phyloP scores from a whole-genome alignment of 1,140 invertebrate species.

The Drosophila parabipectinata region DNA sequence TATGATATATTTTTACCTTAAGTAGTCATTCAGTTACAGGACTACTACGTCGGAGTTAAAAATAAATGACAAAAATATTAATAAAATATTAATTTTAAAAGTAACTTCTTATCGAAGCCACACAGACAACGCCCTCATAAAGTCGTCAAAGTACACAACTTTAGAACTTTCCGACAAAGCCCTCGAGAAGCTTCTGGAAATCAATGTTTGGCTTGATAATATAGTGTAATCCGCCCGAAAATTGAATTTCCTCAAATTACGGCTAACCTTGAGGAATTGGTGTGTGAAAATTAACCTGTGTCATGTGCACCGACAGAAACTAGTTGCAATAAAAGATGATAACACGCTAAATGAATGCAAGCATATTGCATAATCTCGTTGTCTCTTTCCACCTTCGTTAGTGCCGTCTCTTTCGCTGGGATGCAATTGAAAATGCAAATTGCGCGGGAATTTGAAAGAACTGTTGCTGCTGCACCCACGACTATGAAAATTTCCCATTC shows the following conservation, averaged over 20 bases:
- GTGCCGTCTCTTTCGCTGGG: conserved; percentile 14
- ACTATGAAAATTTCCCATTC: conserved; percentile 36
- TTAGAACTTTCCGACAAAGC: background rate
- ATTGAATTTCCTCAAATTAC: conserved; percentile 41
- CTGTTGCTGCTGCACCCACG: conserved; percentile 65
- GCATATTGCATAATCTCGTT: conserved; percentile 68
- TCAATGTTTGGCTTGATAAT: background rate
- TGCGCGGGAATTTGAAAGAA: conserved; percentile 49
- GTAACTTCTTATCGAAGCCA: background rate
- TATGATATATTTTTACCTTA: background rate
- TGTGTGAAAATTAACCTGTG: conserved; percentile 78
- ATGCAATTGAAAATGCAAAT: conserved; percentile 70
- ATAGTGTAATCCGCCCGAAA: conserved; percentile 2
- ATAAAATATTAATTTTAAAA: too few species aligned
- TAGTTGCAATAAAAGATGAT: conserved; percentile 57
- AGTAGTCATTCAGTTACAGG: background rate
- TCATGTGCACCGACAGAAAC: conserved; percentile 66
- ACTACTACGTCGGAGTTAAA: background rate
- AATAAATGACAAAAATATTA: background rate
- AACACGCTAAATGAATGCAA: conserved; percentile 66
- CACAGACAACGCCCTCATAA: background rate
- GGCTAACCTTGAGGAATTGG: conserved; percentile 74
- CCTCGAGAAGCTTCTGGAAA: background rate
- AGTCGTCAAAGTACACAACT: background rate
- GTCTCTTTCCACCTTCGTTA: conserved; percentile 15